Evolutionary conservation across 1,140 invertebrate species (phyloP), one percentile per base, ranked within the genome.

Genomic region (Drosophila kepulauana): DNA sequence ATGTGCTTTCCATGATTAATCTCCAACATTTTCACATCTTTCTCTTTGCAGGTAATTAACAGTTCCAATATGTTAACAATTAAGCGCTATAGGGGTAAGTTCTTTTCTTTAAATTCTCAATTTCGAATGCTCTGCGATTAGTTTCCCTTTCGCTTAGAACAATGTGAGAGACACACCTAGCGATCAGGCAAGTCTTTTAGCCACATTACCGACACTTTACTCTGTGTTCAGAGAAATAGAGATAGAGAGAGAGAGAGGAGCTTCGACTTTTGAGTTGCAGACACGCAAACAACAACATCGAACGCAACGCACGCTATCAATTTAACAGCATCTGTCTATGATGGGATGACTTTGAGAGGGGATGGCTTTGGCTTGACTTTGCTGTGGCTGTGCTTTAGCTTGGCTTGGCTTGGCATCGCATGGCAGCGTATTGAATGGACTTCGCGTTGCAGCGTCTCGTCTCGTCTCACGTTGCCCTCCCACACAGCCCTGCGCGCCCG

Each of bases 321-420:
- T 84, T 88, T 88, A 87, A 88, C 84, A 87, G 84, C 84, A 88
- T 87, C 84, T 84, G 84, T 87, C 84, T 87, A 87, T 87, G 84
- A 80, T 78, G 80, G 73, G 80, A 80, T 88, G 80, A n/a, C 59
- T 7, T 5, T 15, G 25, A 43, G 20, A 51, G 11, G 51, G 15
- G 16, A 11, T 45, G 6, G 20, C 35, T 25, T 25, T 25, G 20
- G 20, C 6, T 38, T 38, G 35, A 38, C 6, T 10, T 46, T 10
- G 8, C 8, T 28, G 35, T 10, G 28, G 41, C 3, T 25, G 20
- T 16, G 25, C 28, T 8, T 61, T 25, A 3, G 20, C 20, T 3
- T 28, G 33, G 28, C 7, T 10, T 16, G 46, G 25, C 28, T 4
- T 61, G 28, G 28, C 5, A 51, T 51, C 10, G 10, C 10, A 51